Base-by-base conservation (phyloP, 2,888 invertebrate genomes). In the Tenthredo amoena region DNA sequence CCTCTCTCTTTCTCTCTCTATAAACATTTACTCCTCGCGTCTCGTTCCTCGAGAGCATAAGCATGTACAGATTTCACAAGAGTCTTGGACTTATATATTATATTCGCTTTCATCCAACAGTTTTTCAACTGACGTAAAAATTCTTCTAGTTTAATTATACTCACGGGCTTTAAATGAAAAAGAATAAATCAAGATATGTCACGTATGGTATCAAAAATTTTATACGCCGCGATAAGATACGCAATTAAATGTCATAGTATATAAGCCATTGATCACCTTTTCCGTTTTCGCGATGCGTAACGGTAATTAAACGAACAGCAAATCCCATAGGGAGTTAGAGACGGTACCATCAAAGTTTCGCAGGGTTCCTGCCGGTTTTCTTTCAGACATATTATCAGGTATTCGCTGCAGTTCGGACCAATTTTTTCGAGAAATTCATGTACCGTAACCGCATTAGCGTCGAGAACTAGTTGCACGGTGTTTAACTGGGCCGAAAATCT, bases 221-320 rank as follows among this genome's bases (percentile, higher is more conserved):
- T 12, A 18, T 62, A 62, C 62, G 21, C 26, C 26, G n/a, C n/a
- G 55, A 55, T 55, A n/a, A 55, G 55, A 55, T 55, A 26, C 21
- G 21, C 62, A 62, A 62, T 62, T 21, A 21, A 62, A 62, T 26
- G 2, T 26, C 9, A 62, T 18, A 15, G 34, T 18, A 34, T 18
- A 34, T 12, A 34, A 18, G 34, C 9, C 43, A 15, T 74, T 74
- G 40, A 37, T 74, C 72, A 74, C 72, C 72, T 74, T 40, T 40
- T 74, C 21, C 43, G n/a, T 43, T 74, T 77, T 4, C 77, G 31
- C n/a, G 47, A 83, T 10, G 82, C 82, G 18, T 40, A 55, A 43
- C 37, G 88, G 72, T 89, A 88, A 84, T 91, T 90, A 79, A 91
- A 89, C 5, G 90, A 88, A 71, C 91, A 91, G 83, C 90, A 91